A percentile compares a stretch with the other conserved stretches of the same genome.
Evolutionary conservation across 1,140 invertebrate genomes (phyloP).

Genomic region (Copidosoma floridanum): DNA sequence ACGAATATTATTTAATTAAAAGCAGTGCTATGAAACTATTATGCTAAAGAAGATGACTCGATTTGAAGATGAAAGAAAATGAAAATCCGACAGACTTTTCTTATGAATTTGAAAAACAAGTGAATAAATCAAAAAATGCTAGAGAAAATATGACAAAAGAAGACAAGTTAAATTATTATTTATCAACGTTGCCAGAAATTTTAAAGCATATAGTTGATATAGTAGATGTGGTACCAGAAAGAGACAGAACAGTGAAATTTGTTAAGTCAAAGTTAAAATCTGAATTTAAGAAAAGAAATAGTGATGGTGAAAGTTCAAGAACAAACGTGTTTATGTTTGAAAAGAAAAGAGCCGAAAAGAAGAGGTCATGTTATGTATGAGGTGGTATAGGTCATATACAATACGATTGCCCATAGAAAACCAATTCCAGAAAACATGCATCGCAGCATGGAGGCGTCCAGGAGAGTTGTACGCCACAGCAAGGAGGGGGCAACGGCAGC

Average conservation of each 20-base stretch:
- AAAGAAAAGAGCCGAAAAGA: too few species aligned
- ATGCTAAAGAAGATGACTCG: constrained; percentile 32
- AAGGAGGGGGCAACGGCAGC: constrained; percentile 20
- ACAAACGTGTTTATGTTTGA: background rate
- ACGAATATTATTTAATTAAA: constrained; percentile 33
- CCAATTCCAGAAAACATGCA: too few species aligned
- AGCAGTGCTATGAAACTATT: constrained; percentile 37
- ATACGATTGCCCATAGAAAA: too few species aligned
- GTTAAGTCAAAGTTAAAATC: constrained; percentile 27
- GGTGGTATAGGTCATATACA: too few species aligned
- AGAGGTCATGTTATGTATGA: too few species aligned
- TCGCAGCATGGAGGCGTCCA: background rate
- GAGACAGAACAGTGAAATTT: constrained; percentile 26
- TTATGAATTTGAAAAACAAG: constrained; percentile 37
- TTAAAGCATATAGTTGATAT: constrained; percentile 23
- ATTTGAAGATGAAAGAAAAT: constrained; percentile 33
- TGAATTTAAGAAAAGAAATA: constrained; percentile 24
- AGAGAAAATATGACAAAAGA: constrained; percentile 32
- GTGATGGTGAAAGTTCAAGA: constrained; percentile 2
- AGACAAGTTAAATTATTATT: constrained; percentile 43
- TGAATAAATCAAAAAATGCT: constrained; percentile 36
- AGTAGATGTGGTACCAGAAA: constrained; percentile 20
- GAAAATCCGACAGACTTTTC: constrained; percentile 30
- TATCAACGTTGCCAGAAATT: constrained; percentile 34
- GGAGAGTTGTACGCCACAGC: background rate